Conservation (phyloP, 2,797 vertebrate species). For the Spea hammondii region DNA sequence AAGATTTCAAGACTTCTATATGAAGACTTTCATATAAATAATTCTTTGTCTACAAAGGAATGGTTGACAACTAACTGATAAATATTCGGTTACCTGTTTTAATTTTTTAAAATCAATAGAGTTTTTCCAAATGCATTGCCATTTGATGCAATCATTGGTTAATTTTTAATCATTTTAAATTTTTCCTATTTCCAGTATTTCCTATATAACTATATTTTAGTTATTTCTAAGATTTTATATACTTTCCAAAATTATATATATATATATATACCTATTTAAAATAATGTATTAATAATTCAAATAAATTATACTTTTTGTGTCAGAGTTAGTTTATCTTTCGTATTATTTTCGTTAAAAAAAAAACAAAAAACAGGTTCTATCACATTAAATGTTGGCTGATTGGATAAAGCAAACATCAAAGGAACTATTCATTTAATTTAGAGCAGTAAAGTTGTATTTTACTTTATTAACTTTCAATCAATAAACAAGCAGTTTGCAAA, state of each 20-base stretch:
- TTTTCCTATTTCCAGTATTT: no score
- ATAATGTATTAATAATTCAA: background rate
- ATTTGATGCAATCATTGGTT: no score
- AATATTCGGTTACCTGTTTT: no score
- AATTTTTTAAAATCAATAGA: no score
- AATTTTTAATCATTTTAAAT: no score
- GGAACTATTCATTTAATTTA: constrained; percentile 81
- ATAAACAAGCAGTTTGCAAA: constrained; percentile 96
- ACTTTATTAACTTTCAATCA: constrained; percentile 98
- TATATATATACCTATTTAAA: background rate
- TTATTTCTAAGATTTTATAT: background rate
- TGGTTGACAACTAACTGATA: no score
- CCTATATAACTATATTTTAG: no score
- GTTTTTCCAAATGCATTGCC: no score
- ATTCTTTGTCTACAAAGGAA: no score
- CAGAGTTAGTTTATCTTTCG: constrained; percentile 70
- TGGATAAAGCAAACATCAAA: constrained; percentile 89
- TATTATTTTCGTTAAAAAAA: constrained; percentile 66
- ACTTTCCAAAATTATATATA: background rate
- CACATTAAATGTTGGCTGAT: constrained; percentile 71
- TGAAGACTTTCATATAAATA: no score
- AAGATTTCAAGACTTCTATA: no score
- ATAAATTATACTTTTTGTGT: constrained; percentile 53
- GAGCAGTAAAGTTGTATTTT: constrained; percentile 79
- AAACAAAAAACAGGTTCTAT: constrained; percentile 72